Conservation (phyloP, 2,797 vertebrate species). For the Fistularia commersonii region DNA sequence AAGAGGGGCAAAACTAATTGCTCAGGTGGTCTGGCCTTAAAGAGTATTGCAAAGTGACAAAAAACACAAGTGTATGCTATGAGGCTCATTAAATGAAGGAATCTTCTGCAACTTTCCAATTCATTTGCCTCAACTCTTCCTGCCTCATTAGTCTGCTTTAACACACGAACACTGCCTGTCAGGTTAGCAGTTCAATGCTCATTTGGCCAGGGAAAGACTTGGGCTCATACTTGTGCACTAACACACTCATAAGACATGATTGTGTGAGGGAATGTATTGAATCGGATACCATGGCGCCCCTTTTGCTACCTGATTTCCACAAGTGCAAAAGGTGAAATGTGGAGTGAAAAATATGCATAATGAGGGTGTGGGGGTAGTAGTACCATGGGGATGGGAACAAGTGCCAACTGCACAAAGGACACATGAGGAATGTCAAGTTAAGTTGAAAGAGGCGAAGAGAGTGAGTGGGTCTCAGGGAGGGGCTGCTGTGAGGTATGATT, state of each 20-base stretch:
- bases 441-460: conserved; percentile 18
- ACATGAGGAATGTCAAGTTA: conserved; percentile 44
- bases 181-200: conserved; percentile 25
- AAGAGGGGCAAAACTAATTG: no score
- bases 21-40: no score
- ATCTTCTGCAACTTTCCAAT: conserved; percentile 49
- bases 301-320: background rate
- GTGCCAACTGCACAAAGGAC: conserved; percentile 68
- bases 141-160: conserved; percentile 38
- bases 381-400: conserved; percentile 17
- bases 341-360: background rate
- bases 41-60: no score
- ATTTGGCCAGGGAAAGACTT: background rate
- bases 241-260: background rate
- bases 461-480: conserved; percentile 17
- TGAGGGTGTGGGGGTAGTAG: conserved; percentile 1
- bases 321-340: conserved; percentile 7
- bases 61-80: background rate
- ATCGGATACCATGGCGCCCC: no score
- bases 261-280: conserved; percentile 7
- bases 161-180: conserved; percentile 33
- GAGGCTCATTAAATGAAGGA: conserved; percentile 44
- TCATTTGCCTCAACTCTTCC: conserved; percentile 44
- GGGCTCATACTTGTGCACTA: background rate
- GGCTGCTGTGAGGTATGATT: conserved; percentile 14